A percentile compares a stretch with the other conserved stretches of the same genome.
Evolutionary conservation across 2,113 vertebrate species (phyloP).

Genomic region (Oncorhynchus kisutch): DNA sequence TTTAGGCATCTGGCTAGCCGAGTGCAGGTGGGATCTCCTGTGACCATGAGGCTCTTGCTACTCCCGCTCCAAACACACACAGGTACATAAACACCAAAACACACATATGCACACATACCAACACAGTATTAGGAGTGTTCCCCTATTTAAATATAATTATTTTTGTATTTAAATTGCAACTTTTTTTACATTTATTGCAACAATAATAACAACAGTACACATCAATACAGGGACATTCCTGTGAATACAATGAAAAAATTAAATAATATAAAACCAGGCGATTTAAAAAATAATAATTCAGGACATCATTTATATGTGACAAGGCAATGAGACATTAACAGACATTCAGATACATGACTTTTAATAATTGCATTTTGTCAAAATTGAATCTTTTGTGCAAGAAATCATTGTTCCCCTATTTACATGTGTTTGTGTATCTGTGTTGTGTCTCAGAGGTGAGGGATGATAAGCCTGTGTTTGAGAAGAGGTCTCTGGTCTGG

Average conservation of each 20-base stretch:
- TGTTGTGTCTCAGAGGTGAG: slow-evolving; percentile 58
- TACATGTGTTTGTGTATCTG: slow-evolving; percentile 7
- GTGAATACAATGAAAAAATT: too few species aligned
- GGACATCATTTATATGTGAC: too few species aligned
- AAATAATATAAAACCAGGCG: too few species aligned
- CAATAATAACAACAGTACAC: too few species aligned
- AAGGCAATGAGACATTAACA: too few species aligned
- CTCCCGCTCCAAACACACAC: slow-evolving; percentile 65
- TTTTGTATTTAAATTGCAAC: not conserved
- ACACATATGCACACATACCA: not conserved
- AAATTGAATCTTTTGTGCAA: too few species aligned
- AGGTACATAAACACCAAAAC: slow-evolving; percentile 57
- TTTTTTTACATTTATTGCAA: not conserved
- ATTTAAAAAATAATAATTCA: too few species aligned
- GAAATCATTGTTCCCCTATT: not conserved
- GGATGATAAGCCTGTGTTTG: slow-evolving; percentile 56
- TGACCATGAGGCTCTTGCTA: slow-evolving; percentile 71
- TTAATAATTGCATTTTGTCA: too few species aligned
- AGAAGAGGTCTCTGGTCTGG: slow-evolving; percentile 80
- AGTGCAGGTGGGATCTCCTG: slow-evolving; percentile 80
- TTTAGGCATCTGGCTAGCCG: slow-evolving; percentile 80
- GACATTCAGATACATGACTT: too few species aligned
- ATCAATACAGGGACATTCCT: too few species aligned
- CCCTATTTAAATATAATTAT: not conserved
- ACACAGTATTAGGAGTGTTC: not conserved